Base-by-base conservation (phyloP, 2,888 invertebrate genomes). In the Metopia argyrocephala region DNA sequence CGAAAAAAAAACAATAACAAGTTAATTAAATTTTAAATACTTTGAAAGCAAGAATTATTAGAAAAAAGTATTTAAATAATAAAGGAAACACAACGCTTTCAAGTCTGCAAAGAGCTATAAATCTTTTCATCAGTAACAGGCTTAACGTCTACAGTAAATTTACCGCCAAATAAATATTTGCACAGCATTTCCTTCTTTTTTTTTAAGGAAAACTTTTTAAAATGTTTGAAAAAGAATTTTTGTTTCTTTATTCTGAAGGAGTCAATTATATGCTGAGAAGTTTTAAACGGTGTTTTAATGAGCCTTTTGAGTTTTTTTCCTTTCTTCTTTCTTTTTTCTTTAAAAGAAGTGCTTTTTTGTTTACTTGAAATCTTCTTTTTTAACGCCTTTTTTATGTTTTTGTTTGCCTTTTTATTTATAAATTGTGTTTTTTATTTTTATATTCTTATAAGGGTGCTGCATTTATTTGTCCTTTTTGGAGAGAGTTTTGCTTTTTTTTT, bases 21-120 rank as follows among this genome's bases (percentile, higher is more conserved):
- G 76, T 76, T 76, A 76, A 69, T 76, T 76, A 76, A 76, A 76
- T 62, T 56, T 69, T 76, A 69, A 69, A 76, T 54, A 20, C 5
- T 7, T 45, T 27, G 48, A 38, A 27, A 18, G 48, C 50, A 12
- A 52, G 71, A 46, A 9, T 21, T 5, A 23, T 54, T 59, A 45
- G 15, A 38, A 38, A 38, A 9, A 38, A 38, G 15, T 38, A 6
- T 38, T 38, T 12, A 15, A 38, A 31, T 31, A 31, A 31, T 31
- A 31, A 7, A 12, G 31, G 3, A 31, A 31, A 38, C 4, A 9
- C 9, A 38, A 38, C 38, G 12, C 38, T 15, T 12, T 38, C 9
- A 38, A 38, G 38, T 38, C 9, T 38, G 38, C 38, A 38, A 38
- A 38, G 38, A 15, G 9, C 12, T 38, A 38, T 38, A 38, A 38